Evolutionary conservation across 2,113 vertebrate species (phyloP).

Genomic region (Heterotilapia buettikoferi): DNA sequence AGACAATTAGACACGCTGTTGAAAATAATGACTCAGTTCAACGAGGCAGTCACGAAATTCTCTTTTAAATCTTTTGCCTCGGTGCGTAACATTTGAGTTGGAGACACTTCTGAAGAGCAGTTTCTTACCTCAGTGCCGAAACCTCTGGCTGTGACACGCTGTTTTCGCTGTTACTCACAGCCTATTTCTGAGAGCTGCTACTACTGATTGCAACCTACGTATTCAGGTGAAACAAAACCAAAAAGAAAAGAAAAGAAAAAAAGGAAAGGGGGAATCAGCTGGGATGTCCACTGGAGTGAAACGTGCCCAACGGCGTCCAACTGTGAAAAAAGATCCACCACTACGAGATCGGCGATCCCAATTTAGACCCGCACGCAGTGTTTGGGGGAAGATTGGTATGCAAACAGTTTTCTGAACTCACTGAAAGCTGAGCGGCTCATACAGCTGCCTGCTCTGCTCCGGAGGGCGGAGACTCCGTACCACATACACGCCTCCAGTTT

Average conservation of each 20-base stretch:
- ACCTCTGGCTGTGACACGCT: background rate
- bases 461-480: constrained; percentile 52
- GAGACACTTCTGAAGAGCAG: background rate
- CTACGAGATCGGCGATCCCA: constrained; percentile 27
- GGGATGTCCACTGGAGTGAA: constrained; percentile 14
- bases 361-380: constrained; percentile 29
- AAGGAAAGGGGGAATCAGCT: background rate
- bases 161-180: background rate
- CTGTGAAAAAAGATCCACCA: constrained; percentile 50
- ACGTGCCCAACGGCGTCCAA: background rate
- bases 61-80: background rate
- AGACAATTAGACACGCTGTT: background rate
- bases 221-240: background rate
- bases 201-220: background rate
- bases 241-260: background rate
- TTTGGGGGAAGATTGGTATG: constrained; percentile 26
- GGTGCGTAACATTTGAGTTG: background rate
- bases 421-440: constrained; percentile 26
- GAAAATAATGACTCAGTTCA: background rate
- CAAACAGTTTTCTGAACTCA: constrained; percentile 54
- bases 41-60: background rate
- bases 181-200: background rate
- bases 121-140: constrained; percentile 58
- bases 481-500: constrained; percentile 30
- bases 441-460: constrained; percentile 28